Conservation (phyloP, 64 coral and sea anemone genomes). For the Montipora efflorescens region DNA sequence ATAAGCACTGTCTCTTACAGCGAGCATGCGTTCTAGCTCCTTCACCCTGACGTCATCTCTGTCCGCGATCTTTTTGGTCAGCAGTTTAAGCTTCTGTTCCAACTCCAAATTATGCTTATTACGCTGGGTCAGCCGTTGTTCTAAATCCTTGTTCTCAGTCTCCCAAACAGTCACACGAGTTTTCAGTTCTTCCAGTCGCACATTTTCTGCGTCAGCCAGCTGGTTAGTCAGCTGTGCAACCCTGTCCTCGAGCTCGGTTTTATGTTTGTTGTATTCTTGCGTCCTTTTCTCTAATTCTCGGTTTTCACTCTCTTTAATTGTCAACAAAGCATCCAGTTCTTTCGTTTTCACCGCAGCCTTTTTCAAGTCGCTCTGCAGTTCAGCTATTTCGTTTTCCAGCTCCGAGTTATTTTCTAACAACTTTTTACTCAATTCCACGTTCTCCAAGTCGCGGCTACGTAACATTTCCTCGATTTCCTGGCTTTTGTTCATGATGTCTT, state of each 20-base stretch:
- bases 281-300: conserved; percentile 64
- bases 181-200: conserved; percentile 45
- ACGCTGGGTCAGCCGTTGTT: conserved; percentile 51
- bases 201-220: conserved; percentile 50
- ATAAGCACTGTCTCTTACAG: conserved; percentile 54
- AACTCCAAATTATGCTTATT: conserved; percentile 60
- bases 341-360: conserved; percentile 67
- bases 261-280: conserved; percentile 43
- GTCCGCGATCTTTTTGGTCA: conserved; percentile 83
- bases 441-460: conserved; percentile 81
- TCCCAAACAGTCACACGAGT: conserved; percentile 30
- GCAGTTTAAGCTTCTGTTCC: conserved; percentile 61
- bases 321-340: conserved; percentile 77
- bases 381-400: conserved; percentile 75
- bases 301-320: conserved; percentile 73
- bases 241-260: conserved; percentile 35
- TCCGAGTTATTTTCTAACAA: conserved; percentile 76
- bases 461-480: conserved; percentile 82
- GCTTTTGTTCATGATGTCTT: conserved; percentile 79
- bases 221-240: conserved; percentile 29
- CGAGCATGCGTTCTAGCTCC: conserved; percentile 50
- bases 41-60: conserved; percentile 71
- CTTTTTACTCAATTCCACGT: conserved; percentile 72
- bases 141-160: conserved; percentile 72
- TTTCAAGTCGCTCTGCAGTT: conserved; percentile 78